Base-by-base conservation (phyloP, 1,140 invertebrate genomes). In the Meloidogyne chitwoodi region DNA sequence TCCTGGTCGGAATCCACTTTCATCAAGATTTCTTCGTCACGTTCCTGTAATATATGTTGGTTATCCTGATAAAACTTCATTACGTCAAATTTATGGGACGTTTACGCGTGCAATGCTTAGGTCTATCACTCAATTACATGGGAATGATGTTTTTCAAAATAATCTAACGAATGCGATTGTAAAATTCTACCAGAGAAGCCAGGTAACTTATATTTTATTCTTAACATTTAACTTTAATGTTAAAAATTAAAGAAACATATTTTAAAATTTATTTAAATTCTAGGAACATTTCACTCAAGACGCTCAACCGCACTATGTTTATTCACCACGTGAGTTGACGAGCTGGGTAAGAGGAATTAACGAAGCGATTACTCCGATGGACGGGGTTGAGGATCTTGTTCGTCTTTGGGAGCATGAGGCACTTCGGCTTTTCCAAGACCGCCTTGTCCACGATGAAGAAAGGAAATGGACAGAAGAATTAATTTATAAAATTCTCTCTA, bases 1-100 rank as follows among this genome's bases (percentile, higher is more conserved):
- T 91, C 96, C 96, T 0, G 97, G 97, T 4, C 91, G 97, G 79
- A 98, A 99, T 88, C 96, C 96, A 19, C 90, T 99, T 0, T 95
- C 94, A 65, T 94, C 98, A 89, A 91, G 96, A 86, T 91, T 91
- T 83, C 84, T 99, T 80, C 90, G 91, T 26, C 96, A 99, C 86
- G 96, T 99, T 14, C 96, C 97, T 6, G 93, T 99, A 41, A 95
- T 99, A 77, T 99, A 99, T 88, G 97, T 99, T 27, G 97, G 99
- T 89, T 99, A 99, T 88, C 97, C 97, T 8, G 96, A 96, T 76
- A 94, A 97, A 88, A 94, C 93, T 0, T 98, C 96, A 3, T 83
- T 81, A 2, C 87, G 85, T 56, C 89, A 99, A 90, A 99, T 98
- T 88, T 98, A 98, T 88, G 95, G 95, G 75, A 98, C 96, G 41